Evolutionary conservation across 2,113 vertebrate species (phyloP).

Genomic region (Beaufortia kweichowensis): DNA sequence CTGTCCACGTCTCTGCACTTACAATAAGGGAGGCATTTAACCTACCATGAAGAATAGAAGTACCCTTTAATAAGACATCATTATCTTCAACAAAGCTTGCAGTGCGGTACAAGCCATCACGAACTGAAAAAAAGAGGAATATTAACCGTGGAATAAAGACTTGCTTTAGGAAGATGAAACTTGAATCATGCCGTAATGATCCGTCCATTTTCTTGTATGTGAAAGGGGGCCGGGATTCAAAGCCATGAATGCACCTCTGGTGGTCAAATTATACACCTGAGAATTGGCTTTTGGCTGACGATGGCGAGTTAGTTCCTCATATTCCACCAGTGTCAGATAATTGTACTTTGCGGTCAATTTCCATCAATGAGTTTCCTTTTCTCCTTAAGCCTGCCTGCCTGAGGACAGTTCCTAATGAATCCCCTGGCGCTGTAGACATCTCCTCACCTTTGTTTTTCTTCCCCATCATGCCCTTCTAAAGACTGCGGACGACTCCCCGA

Average conservation of each 20-base stretch:
- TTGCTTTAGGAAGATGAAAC: not conserved
- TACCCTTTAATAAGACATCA: conserved; percentile 35
- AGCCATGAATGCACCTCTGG: conserved; percentile 18
- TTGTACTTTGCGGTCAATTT: conserved; percentile 46
- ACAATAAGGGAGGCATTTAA: conserved; percentile 5
- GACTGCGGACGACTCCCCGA: conserved; percentile 29
- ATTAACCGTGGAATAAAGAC: conserved; percentile 5
- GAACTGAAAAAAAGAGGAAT: not conserved
- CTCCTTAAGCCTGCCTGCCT: not conserved
- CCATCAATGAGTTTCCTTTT: conserved; percentile 27
- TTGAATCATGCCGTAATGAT: conserved; percentile 8
- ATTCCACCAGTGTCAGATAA: conserved; percentile 39
- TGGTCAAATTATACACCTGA: conserved; percentile 34
- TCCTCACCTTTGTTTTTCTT: not conserved
- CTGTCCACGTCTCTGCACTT: not conserved
- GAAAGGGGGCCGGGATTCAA: conserved; percentile 32
- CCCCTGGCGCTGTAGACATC: conserved; percentile 17
- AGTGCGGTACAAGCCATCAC: not conserved
- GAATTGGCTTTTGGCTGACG: conserved; percentile 11
- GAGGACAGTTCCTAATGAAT: conserved; percentile 46
- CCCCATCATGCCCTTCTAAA: conserved; percentile 1
- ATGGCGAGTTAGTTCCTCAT: conserved; percentile 29
- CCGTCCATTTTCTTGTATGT: conserved; percentile 17
- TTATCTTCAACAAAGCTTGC: conserved; percentile 18
- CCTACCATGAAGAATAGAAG: conserved; percentile 21